A percentile compares a stretch with the other conserved stretches of the same genome.
phyloP scores from a whole-genome alignment of 37 sponge, comb jelly and placozoan species.

The Lycopodina hypogea region DNA sequence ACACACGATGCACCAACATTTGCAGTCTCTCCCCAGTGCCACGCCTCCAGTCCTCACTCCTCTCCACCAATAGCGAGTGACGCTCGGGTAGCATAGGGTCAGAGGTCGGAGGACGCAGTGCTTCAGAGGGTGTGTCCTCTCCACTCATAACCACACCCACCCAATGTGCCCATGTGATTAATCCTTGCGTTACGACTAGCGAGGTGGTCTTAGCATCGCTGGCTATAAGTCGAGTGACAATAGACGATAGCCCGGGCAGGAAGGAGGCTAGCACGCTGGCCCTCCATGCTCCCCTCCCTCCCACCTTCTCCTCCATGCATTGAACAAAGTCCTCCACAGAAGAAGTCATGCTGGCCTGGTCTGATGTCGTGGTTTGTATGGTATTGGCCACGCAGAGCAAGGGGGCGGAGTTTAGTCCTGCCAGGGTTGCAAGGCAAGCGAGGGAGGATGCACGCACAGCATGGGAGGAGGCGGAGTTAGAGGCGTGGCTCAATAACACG shows the following conservation, averaged over 20 bases:
- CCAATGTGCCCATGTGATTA: conserved; percentile 39
- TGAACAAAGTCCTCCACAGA: background rate
- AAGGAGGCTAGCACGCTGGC: conserved; percentile 42
- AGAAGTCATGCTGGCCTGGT: background rate
- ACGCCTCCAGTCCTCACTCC: conserved; percentile 28
- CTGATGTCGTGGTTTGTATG: background rate
- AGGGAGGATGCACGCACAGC: conserved; percentile 20
- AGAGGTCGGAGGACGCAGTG: no score
- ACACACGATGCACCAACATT: conserved; percentile 28
- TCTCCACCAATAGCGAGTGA: conserved; percentile 14
- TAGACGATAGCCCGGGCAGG: conserved; percentile 54
- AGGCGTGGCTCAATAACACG: conserved; percentile 20
- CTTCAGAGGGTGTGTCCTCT: no score
- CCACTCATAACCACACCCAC: conserved; percentile 32
- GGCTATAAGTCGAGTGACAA: conserved; percentile 42
- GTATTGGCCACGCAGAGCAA: background rate
- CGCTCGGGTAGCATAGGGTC: background rate
- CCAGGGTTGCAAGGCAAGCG: conserved; percentile 21
- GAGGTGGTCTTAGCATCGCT: conserved; percentile 19
- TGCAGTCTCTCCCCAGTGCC: conserved; percentile 36
- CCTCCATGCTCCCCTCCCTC: background rate
- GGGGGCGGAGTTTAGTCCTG: conserved; percentile 18
- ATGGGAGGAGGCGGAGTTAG: conserved; percentile 16
- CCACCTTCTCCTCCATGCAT: conserved; percentile 8
- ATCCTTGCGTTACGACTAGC: background rate